phyloP scores from a whole-genome alignment of 2,888 invertebrate genomes.

The Agriopis marginaria region DNA sequence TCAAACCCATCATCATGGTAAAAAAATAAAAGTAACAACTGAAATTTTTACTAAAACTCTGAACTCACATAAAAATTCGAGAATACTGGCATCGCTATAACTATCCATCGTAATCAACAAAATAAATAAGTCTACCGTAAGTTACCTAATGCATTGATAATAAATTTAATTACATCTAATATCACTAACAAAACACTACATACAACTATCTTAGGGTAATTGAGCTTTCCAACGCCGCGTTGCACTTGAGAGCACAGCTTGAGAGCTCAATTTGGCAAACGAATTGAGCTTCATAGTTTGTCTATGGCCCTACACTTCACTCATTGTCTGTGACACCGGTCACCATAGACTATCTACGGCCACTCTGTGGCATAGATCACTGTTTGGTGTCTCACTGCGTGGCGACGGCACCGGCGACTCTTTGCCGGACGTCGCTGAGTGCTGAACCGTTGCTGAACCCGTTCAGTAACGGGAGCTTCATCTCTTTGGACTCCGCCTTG shows the following conservation, averaged over 20 bases:
- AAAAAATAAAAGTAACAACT: background rate
- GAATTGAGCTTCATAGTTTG: conserved; percentile 45
- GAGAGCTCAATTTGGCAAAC: conserved; percentile 29
- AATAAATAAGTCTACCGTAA: conserved; percentile 46
- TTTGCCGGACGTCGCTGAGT: conserved; percentile 75
- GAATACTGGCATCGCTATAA: conserved; percentile 11
- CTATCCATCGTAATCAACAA: conserved; percentile 23
- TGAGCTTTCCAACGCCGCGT: conserved; percentile 60
- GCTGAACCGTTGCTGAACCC: conserved; percentile 77
- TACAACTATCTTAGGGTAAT: conserved; percentile 52
- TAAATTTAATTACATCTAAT: conserved; percentile 65
- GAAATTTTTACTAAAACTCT: background rate
- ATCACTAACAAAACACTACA: conserved; percentile 51
- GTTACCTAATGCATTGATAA: conserved; percentile 38
- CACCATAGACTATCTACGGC: conserved; percentile 36
- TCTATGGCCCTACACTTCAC: conserved; percentile 34
- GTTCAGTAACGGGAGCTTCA: conserved; percentile 73
- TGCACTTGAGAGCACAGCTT: conserved; percentile 38
- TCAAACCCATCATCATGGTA: too few relatives aligned
- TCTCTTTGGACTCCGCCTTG: conserved; percentile 70
- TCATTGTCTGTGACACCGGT: conserved; percentile 39
- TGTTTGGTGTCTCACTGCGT: conserved; percentile 66
- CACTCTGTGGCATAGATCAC: conserved; percentile 19
- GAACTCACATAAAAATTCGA: conserved; percentile 3
- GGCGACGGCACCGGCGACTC: conserved; percentile 80